These are phyloP conservation scores for Eristalis arbustorum DNA, from an alignment of 2,888 invertebrate genomes.

Conservation along the genomic window DNA sequence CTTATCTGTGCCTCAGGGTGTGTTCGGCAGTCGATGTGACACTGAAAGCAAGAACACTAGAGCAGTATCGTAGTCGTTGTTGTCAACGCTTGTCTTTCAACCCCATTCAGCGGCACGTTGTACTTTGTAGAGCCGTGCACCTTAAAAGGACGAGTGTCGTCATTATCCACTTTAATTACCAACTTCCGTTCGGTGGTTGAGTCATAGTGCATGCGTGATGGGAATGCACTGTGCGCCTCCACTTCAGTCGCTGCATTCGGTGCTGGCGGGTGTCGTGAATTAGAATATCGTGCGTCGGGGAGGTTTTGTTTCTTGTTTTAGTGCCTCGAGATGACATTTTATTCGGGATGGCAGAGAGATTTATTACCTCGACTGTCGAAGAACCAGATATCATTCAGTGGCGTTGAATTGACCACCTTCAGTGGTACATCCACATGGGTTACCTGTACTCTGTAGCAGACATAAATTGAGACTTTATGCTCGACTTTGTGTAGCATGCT, in stretches of 20 bases:
- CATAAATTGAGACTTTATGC: conserved; percentile 53
- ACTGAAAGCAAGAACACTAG: conserved; percentile 25
- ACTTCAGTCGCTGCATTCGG: conserved; percentile 3
- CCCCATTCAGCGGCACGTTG: conserved; percentile 49
- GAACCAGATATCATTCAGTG: background rate
- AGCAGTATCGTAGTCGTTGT: conserved; percentile 7
- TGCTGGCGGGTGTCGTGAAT: conserved; percentile 12
- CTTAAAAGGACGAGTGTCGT: conserved; percentile 65
- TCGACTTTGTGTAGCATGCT: conserved; percentile 48
- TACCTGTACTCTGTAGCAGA: conserved; percentile 25
- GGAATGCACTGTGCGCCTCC: conserved; percentile 37
- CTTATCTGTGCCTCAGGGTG: conserved; percentile 1
- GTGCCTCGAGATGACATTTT: background rate
- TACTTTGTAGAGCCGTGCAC: conserved; percentile 37
- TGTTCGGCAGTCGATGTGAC: conserved; percentile 27
- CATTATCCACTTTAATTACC: conserved; percentile 70
- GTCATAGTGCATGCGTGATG: conserved; percentile 53
- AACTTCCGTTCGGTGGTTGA: conserved; percentile 68
- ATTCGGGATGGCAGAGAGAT: conserved; percentile 41
- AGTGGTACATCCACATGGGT: conserved; percentile 3
- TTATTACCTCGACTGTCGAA: conserved; percentile 33
- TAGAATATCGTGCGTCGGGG: conserved; percentile 17
- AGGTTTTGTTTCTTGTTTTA: conserved; percentile 6
- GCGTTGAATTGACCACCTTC: background rate
- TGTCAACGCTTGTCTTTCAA: conserved; percentile 18